Base-by-base conservation (phyloP, 2,888 invertebrate genomes). In the Heliconius cydno region DNA sequence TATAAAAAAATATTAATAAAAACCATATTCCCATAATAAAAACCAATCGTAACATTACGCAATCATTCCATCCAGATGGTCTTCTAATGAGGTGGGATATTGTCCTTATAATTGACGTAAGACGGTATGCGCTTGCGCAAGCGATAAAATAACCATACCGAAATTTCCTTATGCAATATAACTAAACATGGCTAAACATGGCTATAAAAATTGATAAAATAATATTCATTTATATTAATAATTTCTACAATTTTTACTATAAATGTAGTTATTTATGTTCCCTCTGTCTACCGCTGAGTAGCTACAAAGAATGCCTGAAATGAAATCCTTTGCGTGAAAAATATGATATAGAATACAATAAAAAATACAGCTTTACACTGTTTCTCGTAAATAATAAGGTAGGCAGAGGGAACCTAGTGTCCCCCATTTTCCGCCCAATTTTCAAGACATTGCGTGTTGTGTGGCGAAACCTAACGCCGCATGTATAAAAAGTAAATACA, bases 71-170 rank as follows among this genome's bases (percentile, higher is more conserved):
- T 73, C 73, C 73, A 73, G 73, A 60, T 73, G 60, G 38, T 73
- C 19, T 28, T 72, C 60, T n/a, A 25, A 73, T 25, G 34, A 2
- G 60, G 25, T 57, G 70, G 70, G 70, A 70, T 70, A 70, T 70
- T 70, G 52, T 66, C 78, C 78, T 72, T 13, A 78, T 66, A 52
- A 38, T 25, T 63, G 65, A 75, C 65, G 66, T 78, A 52, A 73
- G 52, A 19, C 34, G 19, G 22, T 25, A 25, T 78, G 78, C 78
- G 78, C 72, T 28, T 78, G 66, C 78, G 72, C 78, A 72, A 60
- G 13, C n/a, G 9, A 25, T 60, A 60, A 34, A n/a, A 60, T n/a
- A n/a, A 60, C 34, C 3, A 57, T 60, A 34, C 34, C 34, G 13
- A 60, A 73, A 73, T 60, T 60, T 73, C 57, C 73, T 60, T 60